Conservation (phyloP, 37 sponge, comb jelly and placozoan genomes). For the Eunapius fragilis region DNA sequence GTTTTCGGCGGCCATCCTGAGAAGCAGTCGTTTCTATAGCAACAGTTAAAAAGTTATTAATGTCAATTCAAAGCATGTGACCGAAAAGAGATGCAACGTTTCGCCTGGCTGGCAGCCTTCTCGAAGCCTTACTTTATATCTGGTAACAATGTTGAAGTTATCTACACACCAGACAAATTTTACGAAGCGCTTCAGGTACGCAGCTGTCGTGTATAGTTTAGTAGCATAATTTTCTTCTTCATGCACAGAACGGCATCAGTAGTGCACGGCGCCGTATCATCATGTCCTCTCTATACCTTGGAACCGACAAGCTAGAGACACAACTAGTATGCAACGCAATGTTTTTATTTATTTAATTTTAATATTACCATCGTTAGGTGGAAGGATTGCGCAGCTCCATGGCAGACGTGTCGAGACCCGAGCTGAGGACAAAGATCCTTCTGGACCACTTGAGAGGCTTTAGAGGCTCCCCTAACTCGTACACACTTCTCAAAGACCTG, state of each 20-base stretch:
- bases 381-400: constrained; percentile 10
- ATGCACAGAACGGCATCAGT: constrained; percentile 32
- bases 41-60: not conserved
- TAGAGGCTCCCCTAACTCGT: constrained; percentile 80
- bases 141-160: constrained; percentile 63
- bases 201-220: not conserved
- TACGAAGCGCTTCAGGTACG: constrained; percentile 65
- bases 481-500: constrained; percentile 58
- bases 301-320: constrained; percentile 75
- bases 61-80: not conserved
- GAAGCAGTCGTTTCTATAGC: not conserved
- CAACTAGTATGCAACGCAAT: constrained; percentile 51
- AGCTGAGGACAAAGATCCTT: constrained; percentile 49
- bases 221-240: not conserved
- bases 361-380: constrained; percentile 27
- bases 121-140: constrained; percentile 52
- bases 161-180: constrained; percentile 63
- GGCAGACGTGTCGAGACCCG: constrained; percentile 26
- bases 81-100: constrained; percentile 7
- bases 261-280: constrained; percentile 58
- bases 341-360: too few relatives aligned
- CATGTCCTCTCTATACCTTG: constrained; percentile 86
- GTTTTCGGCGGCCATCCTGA: not conserved
- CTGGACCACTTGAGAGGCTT: constrained; percentile 83
- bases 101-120: constrained; percentile 51